phyloP scores from a whole-genome alignment of 2,113 vertebrate species.

The Halichoerus grypus region DNA sequence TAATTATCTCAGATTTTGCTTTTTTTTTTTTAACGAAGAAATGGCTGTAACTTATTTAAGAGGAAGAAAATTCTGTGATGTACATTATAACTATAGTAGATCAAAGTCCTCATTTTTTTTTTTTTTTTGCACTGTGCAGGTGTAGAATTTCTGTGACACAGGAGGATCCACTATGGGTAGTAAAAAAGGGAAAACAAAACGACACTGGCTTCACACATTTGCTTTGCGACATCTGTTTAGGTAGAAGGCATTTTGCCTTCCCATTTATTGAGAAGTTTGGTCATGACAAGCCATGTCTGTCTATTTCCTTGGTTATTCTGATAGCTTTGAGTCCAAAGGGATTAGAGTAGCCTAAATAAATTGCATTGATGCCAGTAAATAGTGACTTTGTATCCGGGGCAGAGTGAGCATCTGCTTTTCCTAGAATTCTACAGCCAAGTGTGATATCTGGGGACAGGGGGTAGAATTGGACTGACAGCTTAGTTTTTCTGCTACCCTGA shows the following conservation, averaged over 20 bases:
- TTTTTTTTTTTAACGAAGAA: slow-evolving; percentile 28
- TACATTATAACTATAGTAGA: background rate
- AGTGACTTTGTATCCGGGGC: slow-evolving; percentile 69
- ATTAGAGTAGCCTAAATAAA: slow-evolving; percentile 73
- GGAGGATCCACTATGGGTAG: background rate
- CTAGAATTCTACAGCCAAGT: slow-evolving; percentile 70
- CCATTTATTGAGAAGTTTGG: slow-evolving; percentile 64
- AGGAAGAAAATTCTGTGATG: slow-evolving; percentile 36
- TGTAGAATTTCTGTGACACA: slow-evolving; percentile 43
- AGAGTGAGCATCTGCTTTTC: slow-evolving; percentile 77
- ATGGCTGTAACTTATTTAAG: slow-evolving; percentile 49
- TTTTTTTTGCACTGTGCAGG: background rate
- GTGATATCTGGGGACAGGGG: slow-evolving; percentile 61
- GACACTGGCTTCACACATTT: slow-evolving; percentile 59
- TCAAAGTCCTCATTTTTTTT: background rate
- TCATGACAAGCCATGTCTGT: slow-evolving; percentile 75
- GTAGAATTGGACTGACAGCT: slow-evolving; percentile 70
- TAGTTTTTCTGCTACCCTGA: slow-evolving; percentile 49
- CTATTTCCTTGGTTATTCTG: slow-evolving; percentile 68
- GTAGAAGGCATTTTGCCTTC: slow-evolving; percentile 58
- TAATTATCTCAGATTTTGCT: slow-evolving; percentile 50
- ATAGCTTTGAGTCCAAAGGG: slow-evolving; percentile 69
- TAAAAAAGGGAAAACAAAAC: slow-evolving; percentile 56
- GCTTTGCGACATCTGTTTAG: slow-evolving; percentile 73
- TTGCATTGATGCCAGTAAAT: slow-evolving; percentile 69